phyloP scores from a whole-genome alignment of 2,113 vertebrate genomes.

The Platichthys stellatus region DNA sequence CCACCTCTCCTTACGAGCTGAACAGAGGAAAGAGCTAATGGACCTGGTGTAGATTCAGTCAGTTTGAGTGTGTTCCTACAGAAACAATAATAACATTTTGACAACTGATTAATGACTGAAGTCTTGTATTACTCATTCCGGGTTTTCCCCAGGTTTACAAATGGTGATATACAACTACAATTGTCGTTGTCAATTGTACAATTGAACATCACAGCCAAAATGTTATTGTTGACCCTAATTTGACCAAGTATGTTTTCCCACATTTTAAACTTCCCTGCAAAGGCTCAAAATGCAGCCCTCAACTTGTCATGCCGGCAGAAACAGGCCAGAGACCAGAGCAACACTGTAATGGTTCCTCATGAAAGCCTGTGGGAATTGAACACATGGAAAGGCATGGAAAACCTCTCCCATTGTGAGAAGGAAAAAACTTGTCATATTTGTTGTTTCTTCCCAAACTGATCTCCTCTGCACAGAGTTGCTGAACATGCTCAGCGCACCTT shows the following conservation, averaged over 20 bases:
- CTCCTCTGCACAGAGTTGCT: not conserved
- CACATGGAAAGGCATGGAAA: conserved; percentile 28
- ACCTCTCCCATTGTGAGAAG: not conserved
- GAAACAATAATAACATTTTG: not conserved
- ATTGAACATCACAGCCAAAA: not conserved
- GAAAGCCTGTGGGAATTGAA: conserved; percentile 21
- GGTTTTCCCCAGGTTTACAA: not conserved
- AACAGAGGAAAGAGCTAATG: conserved; percentile 6
- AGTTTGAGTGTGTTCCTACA: not conserved
- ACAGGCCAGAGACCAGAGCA: conserved; percentile 23
- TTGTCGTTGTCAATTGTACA: too few species aligned
- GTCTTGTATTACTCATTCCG: not conserved
- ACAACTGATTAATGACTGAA: not conserved
- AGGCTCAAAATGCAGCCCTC: conserved; percentile 6
- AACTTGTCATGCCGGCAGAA: conserved; percentile 1
- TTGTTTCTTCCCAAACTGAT: not conserved
- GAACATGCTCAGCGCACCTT: not conserved
- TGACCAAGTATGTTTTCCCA: not conserved
- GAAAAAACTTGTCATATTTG: not conserved
- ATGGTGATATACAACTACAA: not conserved
- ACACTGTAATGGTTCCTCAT: conserved; percentile 3
- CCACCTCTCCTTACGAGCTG: conserved; percentile 20
- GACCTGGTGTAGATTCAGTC: not conserved
- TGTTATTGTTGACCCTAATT: not conserved
- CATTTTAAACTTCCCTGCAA: conserved; percentile 9